Evolutionary conservation across 2,797 vertebrate species (phyloP).

Genomic region (Cygnus olor): DNA sequence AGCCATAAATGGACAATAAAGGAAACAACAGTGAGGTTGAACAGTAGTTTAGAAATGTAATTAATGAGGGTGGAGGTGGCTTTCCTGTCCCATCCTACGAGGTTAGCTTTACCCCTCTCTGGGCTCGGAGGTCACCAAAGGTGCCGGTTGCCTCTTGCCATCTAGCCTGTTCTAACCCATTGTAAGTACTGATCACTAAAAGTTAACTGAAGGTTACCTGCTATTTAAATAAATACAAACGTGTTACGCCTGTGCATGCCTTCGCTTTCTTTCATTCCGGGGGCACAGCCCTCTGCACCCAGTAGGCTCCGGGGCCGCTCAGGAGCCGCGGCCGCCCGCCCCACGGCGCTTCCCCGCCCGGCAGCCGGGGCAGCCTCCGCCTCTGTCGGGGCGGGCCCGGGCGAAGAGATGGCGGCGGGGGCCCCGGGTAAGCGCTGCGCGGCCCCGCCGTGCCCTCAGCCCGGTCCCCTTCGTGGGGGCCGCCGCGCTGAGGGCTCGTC

Average conservation of each 20-base stretch:
- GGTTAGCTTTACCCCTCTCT: rapidly evolving
- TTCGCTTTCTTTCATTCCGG: not conserved
- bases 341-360: not conserved
- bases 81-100: rapidly evolving
- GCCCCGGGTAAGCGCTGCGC: not conserved
- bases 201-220: not conserved
- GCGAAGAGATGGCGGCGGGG: not conserved
- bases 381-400: not conserved
- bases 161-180: not conserved
- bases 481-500: not conserved
- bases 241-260: too few relatives aligned
- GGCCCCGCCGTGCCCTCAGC: too few relatives aligned
- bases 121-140: not conserved
- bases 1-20: not conserved
- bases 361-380: too few relatives aligned
- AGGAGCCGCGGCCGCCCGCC: not conserved
- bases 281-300: too few relatives aligned
- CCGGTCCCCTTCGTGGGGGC: too few relatives aligned
- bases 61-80: not conserved
- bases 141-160: not conserved
- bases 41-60: not conserved
- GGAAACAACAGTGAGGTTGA: not conserved
- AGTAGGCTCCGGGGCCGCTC: too few relatives aligned
- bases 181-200: not conserved
- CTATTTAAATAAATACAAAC: not conserved